Percentiles rank a stretch among this genome's conserved stretches.
These are phyloP conservation scores for Phyllotis vaccarum DNA, from an alignment of 2,797 vertebrate species.

Conservation along the genomic window DNA sequence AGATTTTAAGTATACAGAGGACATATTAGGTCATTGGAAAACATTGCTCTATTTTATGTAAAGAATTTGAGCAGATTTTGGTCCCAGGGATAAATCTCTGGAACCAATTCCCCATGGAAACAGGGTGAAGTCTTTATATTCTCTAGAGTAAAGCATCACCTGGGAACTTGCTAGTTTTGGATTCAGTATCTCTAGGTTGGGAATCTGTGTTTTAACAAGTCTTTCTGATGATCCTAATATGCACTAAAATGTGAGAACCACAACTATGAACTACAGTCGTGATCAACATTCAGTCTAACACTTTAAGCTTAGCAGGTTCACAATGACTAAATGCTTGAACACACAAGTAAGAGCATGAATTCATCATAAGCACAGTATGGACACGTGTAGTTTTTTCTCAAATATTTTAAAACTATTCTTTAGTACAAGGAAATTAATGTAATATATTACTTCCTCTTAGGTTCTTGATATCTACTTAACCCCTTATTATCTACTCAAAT, in stretches of 20 bases:
- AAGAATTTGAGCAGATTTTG: not conserved
- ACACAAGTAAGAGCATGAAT: too few relatives aligned
- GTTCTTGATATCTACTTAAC: not conserved
- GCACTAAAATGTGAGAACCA: constrained; percentile 32
- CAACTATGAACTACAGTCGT: not conserved
- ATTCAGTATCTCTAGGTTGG: constrained; percentile 30
- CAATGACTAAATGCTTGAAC: not conserved
- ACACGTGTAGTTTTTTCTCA: not conserved
- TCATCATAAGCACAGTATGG: not conserved
- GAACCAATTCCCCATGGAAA: not conserved
- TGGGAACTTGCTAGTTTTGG: constrained; percentile 26
- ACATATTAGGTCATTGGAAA: not conserved
- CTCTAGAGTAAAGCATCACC: not conserved
- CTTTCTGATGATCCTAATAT: not conserved
- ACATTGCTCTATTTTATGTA: not conserved
- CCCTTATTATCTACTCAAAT: not conserved
- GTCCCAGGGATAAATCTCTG: not conserved
- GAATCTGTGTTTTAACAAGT: not conserved
- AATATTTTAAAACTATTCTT: constrained; percentile 9
- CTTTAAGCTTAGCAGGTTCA: constrained; percentile 34
- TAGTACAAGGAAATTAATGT: constrained; percentile 19
- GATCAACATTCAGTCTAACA: not conserved
- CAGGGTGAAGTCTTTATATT: not conserved
- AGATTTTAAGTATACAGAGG: not conserved
- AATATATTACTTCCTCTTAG: not conserved